Evolutionary conservation across 2,888 invertebrate species (phyloP), one percentile per base, ranked within the genome.

Genomic region (Phanerotoma sp.): DNA sequence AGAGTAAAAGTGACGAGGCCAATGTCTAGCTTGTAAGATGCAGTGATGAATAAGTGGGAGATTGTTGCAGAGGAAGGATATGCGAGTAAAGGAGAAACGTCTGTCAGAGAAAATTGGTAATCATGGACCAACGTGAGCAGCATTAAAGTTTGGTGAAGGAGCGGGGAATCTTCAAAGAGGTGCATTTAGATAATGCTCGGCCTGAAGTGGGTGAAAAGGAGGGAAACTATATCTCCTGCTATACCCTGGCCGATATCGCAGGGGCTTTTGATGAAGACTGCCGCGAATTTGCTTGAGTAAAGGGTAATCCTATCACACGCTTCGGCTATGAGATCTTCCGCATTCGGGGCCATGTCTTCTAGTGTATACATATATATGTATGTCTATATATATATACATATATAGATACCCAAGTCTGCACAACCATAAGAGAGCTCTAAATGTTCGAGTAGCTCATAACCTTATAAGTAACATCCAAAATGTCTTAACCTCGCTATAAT

Each of bases 291-390:
- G 69, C 74, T 70, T 74, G 74, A 76, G 77, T 77, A 74, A 77
- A 75, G 77, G 77, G 77, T 77, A 77, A 77, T 77, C 77, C 77
- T 75, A 77, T 77, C 77, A 76, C 65, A 72, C 72, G 72, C 71
- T 70, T 69, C 58, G 69, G 60, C 62, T 62, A 64, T 63, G 60
- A 68, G 66, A 69, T 71, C 69, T 69, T 66, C 63, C 62, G 57
- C 52, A 58, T 62, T 61, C 54, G 51, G 33, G 58, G 60, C 51
- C 32, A 15, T 52, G 50, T 56, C 58, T 56, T 49, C 50, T 25
- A 52, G 20, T 30, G 7, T 25, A 25, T 25, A n/a, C n/a, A n/a
- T n/a, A n/a, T n/a, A n/a, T n/a, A n/a, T n/a, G n/a, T n/a, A n/a
- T n/a, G n/a, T n/a, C n/a, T n/a, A n/a, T n/a, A n/a, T n/a, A n/a